Evolutionary conservation across 2,888 invertebrate genomes (phyloP).

Genomic region (Dinocampus coccinellae): DNA sequence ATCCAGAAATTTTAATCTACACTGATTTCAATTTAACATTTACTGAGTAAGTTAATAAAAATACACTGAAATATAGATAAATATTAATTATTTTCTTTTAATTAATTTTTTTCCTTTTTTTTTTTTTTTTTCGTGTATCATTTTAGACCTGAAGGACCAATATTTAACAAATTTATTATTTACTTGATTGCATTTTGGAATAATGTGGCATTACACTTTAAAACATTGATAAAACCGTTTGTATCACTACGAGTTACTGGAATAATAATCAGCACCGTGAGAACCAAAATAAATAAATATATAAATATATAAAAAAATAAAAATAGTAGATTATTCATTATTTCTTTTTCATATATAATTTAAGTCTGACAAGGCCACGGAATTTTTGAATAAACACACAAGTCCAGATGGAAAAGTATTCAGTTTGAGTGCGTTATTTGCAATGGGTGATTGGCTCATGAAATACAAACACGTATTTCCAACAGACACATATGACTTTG

Average conservation of each 20-base stretch:
- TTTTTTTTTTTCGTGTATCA: not conserved
- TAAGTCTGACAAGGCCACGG: not conserved
- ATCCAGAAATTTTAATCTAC: not conserved
- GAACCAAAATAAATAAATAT: not conserved
- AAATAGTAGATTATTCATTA: not conserved
- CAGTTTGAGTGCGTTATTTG: not conserved
- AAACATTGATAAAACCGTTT: not conserved
- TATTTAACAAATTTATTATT: slow-evolving; percentile 7
- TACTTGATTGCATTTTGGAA: slow-evolving; percentile 12
- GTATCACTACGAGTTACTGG: slow-evolving; percentile 9
- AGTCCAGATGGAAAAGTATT: not conserved
- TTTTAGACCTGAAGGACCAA: not conserved
- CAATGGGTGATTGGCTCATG: not conserved
- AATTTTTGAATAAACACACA: not conserved
- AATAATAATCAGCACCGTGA: not conserved
- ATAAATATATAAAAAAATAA: not conserved
- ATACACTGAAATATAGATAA: not conserved
- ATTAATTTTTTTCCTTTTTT: no score
- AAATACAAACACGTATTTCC: not conserved
- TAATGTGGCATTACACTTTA: not conserved
- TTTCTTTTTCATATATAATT: not conserved
- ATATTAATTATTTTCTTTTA: not conserved
- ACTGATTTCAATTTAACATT: no score
- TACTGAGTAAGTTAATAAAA: not conserved
- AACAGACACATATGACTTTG: not conserved